A percentile compares a stretch with the other conserved stretches of the same genome.
Evolutionary conservation across 2,888 invertebrate genomes (phyloP).

Genomic region (Phyllotreta striolata): DNA sequence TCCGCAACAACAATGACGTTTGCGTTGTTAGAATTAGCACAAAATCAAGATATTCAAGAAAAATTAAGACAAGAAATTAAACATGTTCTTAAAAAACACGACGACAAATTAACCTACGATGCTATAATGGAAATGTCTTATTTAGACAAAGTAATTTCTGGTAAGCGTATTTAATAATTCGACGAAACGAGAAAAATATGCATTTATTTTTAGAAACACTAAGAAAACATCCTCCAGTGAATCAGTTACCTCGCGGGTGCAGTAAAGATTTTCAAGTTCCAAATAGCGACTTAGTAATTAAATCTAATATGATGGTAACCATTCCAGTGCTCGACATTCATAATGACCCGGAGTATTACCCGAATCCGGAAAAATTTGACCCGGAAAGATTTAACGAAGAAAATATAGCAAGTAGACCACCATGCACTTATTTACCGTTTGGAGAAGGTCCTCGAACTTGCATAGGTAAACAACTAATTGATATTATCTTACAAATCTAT

Average conservation of each 20-base stretch:
- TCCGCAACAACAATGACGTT: constrained; percentile 48
- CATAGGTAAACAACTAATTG: constrained; percentile 49
- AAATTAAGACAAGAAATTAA: constrained; percentile 41
- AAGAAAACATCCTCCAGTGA: constrained; percentile 54
- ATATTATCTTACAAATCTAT: constrained; percentile 1
- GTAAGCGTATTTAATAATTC: constrained; percentile 26
- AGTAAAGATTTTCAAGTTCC: constrained; percentile 51
- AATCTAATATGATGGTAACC: constrained; percentile 53
- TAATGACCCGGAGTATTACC: constrained; percentile 47
- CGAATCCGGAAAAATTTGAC: constrained; percentile 48
- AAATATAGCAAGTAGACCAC: constrained; percentile 40
- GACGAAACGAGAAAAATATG: neutral
- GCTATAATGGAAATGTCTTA: constrained; percentile 43
- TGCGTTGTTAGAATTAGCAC: constrained; percentile 42
- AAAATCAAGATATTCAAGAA: constrained; percentile 43
- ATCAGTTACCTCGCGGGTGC: constrained; percentile 43
- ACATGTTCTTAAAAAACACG: constrained; percentile 33
- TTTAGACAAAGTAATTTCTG: constrained; percentile 43
- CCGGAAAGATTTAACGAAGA: constrained; percentile 48
- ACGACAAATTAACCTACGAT: constrained; percentile 43
- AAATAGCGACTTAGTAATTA: constrained; percentile 51
- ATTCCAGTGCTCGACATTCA: constrained; percentile 51
- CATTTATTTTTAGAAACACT: constrained; percentile 54
- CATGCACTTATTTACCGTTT: constrained; percentile 52
- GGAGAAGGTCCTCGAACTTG: constrained; percentile 58